Evolutionary conservation across 2,113 vertebrate species (phyloP), one percentile per base, ranked within the genome.

Genomic region (Saccopteryx bilineata): DNA sequence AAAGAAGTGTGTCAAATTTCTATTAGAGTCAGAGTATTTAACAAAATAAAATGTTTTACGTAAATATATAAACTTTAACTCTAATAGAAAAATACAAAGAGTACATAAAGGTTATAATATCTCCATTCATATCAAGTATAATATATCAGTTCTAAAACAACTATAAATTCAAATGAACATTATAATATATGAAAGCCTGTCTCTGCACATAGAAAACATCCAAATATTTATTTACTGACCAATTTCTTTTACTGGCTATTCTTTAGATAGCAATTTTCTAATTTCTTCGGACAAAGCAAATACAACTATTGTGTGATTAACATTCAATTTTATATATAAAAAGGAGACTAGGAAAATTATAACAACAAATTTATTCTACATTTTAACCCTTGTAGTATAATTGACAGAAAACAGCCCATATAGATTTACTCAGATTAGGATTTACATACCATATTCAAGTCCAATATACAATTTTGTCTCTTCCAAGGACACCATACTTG

Each of bases 381-480:
- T 88, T 75, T 85, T 75, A 91, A 84, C 10, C 21, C 8, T 21
- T 94, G 18, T 3, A 68, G 31, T 74, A 1, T 39, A 87, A 66
- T 0, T 68, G 14, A 26, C 63, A 17, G n/a, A 5, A 52, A 87
- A 96, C 1, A 81, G 5, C 28, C 14, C 23, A 72, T 4, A 54
- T 0, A 96, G 84, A 33, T 18, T 87, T 74, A 91, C n/a, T 86
- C n/a, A 50, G 85, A 97, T 26, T 52, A 76, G 56, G 46, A 90
- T 56, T 52, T 88, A 97, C 98, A 95, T 97, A 99, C 99, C 99
- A 96, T 99, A 99, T 39, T 99, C 98, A 94, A 99, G 98, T 95
- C 99, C 99, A 26, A 99, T 99, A 92, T 99, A 99, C 33, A 99
- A 98, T 82, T 97, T 99, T 76, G 99, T 99, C 98, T 99, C 99